Conservation (phyloP, 2,888 invertebrate genomes). For the Mylabris sibirica region DNA sequence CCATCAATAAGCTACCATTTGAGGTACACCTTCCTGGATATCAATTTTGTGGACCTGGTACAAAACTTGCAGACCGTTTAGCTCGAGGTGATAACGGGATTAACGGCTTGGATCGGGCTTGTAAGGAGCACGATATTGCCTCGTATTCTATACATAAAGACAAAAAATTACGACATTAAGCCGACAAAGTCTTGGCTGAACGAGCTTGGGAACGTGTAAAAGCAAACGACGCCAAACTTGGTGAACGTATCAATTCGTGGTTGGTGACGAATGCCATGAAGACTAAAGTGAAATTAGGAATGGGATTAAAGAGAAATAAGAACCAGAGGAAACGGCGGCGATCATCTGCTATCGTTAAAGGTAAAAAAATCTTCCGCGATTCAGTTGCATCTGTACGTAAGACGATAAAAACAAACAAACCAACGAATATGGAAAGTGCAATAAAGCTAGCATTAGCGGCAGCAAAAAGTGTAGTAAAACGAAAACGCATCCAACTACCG, state of each 20-base stretch:
- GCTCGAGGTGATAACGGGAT: slow-evolving; percentile 51
- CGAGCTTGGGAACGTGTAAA: slow-evolving; percentile 47
- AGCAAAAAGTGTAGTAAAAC: slow-evolving; percentile 26
- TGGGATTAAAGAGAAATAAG: no score
- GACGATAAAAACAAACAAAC: slow-evolving; percentile 24
- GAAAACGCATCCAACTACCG: slow-evolving; percentile 22
- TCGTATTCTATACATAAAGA: slow-evolving; percentile 40
- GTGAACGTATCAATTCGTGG: slow-evolving; percentile 49
- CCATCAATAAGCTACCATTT: slow-evolving; percentile 37
- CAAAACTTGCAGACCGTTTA: no score
- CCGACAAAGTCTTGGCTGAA: slow-evolving; percentile 51
- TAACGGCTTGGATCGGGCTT: slow-evolving; percentile 49
- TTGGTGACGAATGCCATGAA: slow-evolving; percentile 49
- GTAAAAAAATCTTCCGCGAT: slow-evolving; percentile 10
- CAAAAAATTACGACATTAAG: slow-evolving; percentile 46
- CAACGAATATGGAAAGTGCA: slow-evolving; percentile 26
- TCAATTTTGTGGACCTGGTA: no score
- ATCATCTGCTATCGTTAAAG: not conserved
- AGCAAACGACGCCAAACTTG: slow-evolving; percentile 44
- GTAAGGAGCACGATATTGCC: slow-evolving; percentile 53
- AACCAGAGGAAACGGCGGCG: no score
- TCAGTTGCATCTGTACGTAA: slow-evolving; percentile 14
- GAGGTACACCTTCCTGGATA: no score
- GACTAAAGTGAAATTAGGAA: slow-evolving; percentile 42
- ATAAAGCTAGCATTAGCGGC: slow-evolving; percentile 36